These are phyloP conservation scores for Amphiura filiformis DNA, from an alignment of 35 echinoderm and acorn worm species.

Conservation along the genomic window DNA sequence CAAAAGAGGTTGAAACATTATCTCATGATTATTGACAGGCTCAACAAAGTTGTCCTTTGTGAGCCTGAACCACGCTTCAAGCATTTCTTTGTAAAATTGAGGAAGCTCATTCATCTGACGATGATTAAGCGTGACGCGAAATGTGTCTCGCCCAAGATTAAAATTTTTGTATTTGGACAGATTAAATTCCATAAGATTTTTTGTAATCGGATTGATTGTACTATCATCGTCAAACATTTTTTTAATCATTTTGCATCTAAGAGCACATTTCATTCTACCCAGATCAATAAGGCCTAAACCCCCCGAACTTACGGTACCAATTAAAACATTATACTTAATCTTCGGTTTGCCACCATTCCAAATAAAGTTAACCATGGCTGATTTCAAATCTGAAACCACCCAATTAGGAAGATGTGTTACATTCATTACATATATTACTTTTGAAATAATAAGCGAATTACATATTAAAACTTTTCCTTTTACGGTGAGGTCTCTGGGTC, in stretches of 20 bases:
- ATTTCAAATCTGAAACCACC: not conserved
- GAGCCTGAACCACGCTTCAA: not conserved
- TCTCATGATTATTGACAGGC: not conserved
- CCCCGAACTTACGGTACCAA: not conserved
- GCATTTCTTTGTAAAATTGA: not conserved
- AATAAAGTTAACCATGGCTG: not conserved
- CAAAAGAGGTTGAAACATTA: not conserved
- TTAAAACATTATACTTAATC: not conserved
- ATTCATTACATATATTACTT: not conserved
- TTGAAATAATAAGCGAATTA: not conserved
- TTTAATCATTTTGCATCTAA: not conserved
- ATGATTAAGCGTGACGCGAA: not conserved
- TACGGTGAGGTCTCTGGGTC: not conserved
- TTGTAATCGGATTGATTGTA: not conserved
- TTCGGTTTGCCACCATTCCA: not conserved
- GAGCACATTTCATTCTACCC: not conserved
- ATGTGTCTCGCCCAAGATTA: not conserved
- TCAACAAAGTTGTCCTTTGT: not conserved
- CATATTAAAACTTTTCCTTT: not conserved
- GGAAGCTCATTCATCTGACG: not conserved
- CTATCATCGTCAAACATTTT: not conserved
- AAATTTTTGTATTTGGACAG: not conserved
- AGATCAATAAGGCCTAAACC: not conserved
- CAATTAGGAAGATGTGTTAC: not conserved
- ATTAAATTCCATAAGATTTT: not conserved